phyloP scores from a whole-genome alignment of 2,113 vertebrate genomes.

The Protomyctophum bolini region DNA sequence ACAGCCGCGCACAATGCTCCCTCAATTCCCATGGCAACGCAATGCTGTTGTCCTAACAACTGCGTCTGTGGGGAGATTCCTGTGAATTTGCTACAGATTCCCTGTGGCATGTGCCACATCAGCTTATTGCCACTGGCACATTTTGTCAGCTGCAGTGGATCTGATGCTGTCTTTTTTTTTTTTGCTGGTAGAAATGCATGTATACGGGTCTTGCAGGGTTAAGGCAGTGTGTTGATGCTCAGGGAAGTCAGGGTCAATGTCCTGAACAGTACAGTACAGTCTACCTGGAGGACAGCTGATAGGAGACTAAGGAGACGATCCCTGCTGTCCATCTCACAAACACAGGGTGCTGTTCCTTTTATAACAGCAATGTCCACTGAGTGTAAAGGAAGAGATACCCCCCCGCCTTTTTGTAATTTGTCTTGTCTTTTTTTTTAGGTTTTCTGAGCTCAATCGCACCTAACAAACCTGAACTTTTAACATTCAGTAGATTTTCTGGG shows the following conservation, averaged over 20 bases:
- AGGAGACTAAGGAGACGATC: background rate
- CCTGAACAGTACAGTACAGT: background rate
- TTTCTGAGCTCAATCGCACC: too few species aligned
- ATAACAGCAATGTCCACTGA: background rate
- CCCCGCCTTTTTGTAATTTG: background rate
- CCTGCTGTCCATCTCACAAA: background rate
- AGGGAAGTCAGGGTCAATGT: too few species aligned
- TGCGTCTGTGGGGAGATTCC: constrained; percentile 45
- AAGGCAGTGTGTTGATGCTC: too few species aligned
- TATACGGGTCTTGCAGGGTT: too few species aligned
- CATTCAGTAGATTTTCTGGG: too few species aligned
- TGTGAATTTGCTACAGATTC: constrained; percentile 52
- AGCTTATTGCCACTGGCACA: constrained; percentile 6
- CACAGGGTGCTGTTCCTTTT: background rate
- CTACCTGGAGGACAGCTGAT: constrained; percentile 20
- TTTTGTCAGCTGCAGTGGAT: constrained; percentile 23
- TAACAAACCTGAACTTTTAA: too few species aligned
- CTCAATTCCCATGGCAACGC: constrained; percentile 70
- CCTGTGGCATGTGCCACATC: constrained; percentile 46
- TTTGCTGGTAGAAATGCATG: too few species aligned
- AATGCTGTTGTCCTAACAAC: constrained; percentile 66
- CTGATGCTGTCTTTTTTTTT: background rate
- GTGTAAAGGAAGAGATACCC: background rate
- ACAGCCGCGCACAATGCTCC: constrained; percentile 73
- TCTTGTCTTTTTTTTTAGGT: too few species aligned